Conservation (phyloP, 1,140 invertebrate genomes). For the Drosophila neocordata region DNA sequence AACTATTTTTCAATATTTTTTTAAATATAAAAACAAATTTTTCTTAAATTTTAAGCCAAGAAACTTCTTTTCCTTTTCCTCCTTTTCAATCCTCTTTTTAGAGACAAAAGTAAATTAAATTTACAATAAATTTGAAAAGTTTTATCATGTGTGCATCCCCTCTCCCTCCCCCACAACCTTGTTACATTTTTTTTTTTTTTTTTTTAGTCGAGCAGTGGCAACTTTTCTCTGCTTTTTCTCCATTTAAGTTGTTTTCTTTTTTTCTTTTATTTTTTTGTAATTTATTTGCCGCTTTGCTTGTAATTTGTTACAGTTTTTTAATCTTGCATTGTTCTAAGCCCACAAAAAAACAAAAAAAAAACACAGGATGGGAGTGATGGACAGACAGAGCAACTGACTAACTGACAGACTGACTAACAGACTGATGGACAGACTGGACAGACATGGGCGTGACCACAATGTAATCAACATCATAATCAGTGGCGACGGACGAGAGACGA, state of each 20-base stretch:
- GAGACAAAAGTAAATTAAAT: conserved; percentile 29
- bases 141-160: too few relatives aligned
- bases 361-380: too few relatives aligned
- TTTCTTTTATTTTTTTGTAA: conserved; percentile 64
- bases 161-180: background rate
- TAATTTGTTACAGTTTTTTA: conserved; percentile 80
- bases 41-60: background rate
- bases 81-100: background rate
- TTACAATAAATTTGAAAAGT: conserved; percentile 23
- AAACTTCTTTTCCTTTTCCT: background rate
- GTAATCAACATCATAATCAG: conserved; percentile 67
- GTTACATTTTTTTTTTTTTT: too few relatives aligned
- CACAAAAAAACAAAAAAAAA: conserved; percentile 8
- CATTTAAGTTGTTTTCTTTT: conserved; percentile 6
- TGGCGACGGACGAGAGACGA: conserved; percentile 31
- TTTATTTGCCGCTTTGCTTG: conserved; percentile 80
- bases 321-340: conserved; percentile 77
- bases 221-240: conserved; percentile 40
- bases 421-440: conserved; percentile 16
- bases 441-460: conserved; percentile 33
- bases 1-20: too few relatives aligned
- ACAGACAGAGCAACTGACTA: conserved; percentile 20
- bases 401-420: conserved; percentile 13
- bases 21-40: background rate
- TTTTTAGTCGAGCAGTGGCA: conserved; percentile 25